These are phyloP conservation scores for cattle (Bos taurus) DNA, from an alignment of 2,113 vertebrate species.

Conservation along the genomic window ARS-UCD2.0 NC_037348.1:38640501-38641000, in stretches of 20 bases:
- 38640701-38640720: not conserved
- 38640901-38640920: not conserved
- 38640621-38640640: not conserved
- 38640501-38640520: not conserved
- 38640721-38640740: not conserved
- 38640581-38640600: slow-evolving; percentile 31
- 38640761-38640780: not conserved
- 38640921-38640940: not conserved
- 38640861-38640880: not conserved
- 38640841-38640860: not conserved
- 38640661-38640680: not conserved
- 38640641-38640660: not conserved
- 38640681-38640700: not conserved
- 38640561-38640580: slow-evolving; percentile 12
- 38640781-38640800: not conserved
- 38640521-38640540: not conserved
- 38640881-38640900: not conserved
- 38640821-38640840: not conserved
- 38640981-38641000: slow-evolving; percentile 53
- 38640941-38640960: slow-evolving; percentile 19
- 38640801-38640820: not conserved
- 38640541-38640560: not conserved
- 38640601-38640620: not conserved
- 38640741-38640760: not conserved
- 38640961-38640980: slow-evolving; percentile 58